Percentiles rank a stretch among this genome's conserved stretches.
These are phyloP conservation scores for Trileptium ribeirensis DNA, from an alignment of 2,888 invertebrate species.

Conservation along the genomic window DNA sequence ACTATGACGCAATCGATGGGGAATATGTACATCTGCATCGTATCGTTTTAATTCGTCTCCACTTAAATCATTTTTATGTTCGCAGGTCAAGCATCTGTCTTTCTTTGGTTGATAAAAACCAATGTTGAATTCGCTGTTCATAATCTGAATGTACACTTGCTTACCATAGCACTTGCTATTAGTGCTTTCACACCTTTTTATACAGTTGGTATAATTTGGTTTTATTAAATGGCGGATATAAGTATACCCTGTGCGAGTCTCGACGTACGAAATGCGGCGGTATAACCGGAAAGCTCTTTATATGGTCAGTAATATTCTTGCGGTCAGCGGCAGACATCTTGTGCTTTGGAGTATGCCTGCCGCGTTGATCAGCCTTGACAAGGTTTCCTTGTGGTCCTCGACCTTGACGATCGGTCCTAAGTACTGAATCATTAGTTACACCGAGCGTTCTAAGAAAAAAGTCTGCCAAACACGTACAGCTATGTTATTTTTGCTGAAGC, in stretches of 20 bases:
- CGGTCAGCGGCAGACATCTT: neutral
- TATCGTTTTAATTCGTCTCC: neutral
- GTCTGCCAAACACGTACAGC: neutral
- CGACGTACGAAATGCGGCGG: neutral
- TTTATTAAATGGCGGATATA: neutral
- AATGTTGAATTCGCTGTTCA: neutral
- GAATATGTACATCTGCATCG: neutral
- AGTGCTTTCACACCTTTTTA: too few relatives aligned
- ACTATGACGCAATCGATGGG: neutral
- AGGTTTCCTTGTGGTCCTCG: neutral
- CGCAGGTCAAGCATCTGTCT: constrained; percentile 7
- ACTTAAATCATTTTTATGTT: neutral
- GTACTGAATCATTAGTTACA: neutral
- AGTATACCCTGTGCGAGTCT: neutral
- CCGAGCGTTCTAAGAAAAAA: neutral
- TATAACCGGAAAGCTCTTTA: neutral
- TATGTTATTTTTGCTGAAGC: too few relatives aligned
- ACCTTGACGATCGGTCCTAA: neutral
- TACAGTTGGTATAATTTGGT: neutral
- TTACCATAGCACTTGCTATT: neutral
- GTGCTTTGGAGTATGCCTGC: neutral
- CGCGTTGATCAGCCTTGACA: neutral
- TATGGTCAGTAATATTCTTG: neutral
- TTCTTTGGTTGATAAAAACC: constrained; percentile 3
- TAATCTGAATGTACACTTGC: neutral